Conservation (phyloP, 2,797 vertebrate species). For the Argya squamiceps region DNA sequence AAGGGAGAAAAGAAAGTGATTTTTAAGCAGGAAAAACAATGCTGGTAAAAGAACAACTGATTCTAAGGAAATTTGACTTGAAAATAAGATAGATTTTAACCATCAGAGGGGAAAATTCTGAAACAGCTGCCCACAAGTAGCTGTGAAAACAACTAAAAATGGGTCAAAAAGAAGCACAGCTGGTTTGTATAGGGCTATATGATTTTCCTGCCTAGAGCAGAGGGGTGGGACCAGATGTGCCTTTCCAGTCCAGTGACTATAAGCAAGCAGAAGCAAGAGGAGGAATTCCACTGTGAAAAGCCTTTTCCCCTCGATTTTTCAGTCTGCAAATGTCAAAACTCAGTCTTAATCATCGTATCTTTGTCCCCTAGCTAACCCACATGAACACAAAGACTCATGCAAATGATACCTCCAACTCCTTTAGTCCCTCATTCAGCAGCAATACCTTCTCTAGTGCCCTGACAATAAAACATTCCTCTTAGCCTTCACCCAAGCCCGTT, state of each 20-base stretch:
- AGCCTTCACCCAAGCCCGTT: neutral
- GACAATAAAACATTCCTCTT: neutral
- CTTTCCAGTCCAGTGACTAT: neutral
- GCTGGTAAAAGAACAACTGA: neutral
- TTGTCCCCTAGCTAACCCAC: neutral
- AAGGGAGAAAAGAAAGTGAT: neutral
- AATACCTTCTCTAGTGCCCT: neutral
- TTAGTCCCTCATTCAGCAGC: neutral
- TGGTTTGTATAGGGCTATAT: neutral
- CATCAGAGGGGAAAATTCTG: neutral
- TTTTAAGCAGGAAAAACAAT: neutral
- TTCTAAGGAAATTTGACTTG: neutral
- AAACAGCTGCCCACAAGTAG: neutral
- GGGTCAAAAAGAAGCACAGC: neutral
- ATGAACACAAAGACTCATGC: neutral
- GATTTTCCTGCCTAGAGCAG: neutral
- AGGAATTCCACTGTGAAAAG: neutral
- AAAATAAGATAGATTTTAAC: constrained; percentile 1
- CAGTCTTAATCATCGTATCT: neutral
- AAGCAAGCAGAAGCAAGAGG: neutral
- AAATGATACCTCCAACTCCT: neutral
- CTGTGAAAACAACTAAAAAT: neutral
- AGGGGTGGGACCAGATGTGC: neutral
- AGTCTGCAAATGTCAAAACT: neutral
- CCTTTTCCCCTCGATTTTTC: neutral